These are phyloP conservation scores for Pachliopta kotzebuea DNA, from an alignment of 2,888 invertebrate genomes.

Conservation along the genomic window DNA sequence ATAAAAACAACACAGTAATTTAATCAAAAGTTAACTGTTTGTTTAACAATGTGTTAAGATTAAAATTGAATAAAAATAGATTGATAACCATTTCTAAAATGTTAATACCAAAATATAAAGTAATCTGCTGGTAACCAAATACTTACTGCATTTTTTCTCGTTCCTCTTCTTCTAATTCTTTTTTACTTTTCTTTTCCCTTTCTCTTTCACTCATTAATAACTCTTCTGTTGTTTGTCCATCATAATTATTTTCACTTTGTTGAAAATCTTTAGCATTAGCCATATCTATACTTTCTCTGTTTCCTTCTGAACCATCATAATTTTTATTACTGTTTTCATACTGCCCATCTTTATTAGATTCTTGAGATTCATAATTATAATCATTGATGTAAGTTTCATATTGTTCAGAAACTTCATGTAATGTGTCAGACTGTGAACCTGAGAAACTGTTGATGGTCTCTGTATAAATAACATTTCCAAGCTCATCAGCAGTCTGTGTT, in stretches of 20 bases:
- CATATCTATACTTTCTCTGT: slow-evolving; percentile 43
- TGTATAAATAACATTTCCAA: slow-evolving; percentile 64
- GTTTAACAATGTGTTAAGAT: too few species aligned
- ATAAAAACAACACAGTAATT: too few species aligned
- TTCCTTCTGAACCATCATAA: slow-evolving; percentile 41
- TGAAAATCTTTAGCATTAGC: slow-evolving; percentile 57
- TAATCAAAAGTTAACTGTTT: too few species aligned
- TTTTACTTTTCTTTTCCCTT: slow-evolving; percentile 87
- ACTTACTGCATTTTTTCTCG: slow-evolving; percentile 97
- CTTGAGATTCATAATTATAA: slow-evolving; percentile 59
- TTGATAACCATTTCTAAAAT: neutral
- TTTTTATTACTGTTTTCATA: slow-evolving; percentile 42
- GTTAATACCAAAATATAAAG: neutral
- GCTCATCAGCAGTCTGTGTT: slow-evolving; percentile 62
- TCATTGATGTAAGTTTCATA: slow-evolving; percentile 68
- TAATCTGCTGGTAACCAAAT: neutral
- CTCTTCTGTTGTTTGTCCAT: slow-evolving; percentile 64
- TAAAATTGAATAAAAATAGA: neutral
- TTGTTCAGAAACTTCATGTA: slow-evolving; percentile 56
- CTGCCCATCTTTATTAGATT: slow-evolving; percentile 44
- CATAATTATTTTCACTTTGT: slow-evolving; percentile 56
- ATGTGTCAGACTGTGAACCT: slow-evolving; percentile 55
- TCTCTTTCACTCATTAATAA: slow-evolving; percentile 77
- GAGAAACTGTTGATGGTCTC: slow-evolving; percentile 59
- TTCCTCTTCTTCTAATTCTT: slow-evolving; percentile 95